Evolutionary conservation across 2,113 vertebrate genomes (phyloP), one percentile per base, ranked within the genome.

Genomic region (Salvelinus sp.): DNA sequence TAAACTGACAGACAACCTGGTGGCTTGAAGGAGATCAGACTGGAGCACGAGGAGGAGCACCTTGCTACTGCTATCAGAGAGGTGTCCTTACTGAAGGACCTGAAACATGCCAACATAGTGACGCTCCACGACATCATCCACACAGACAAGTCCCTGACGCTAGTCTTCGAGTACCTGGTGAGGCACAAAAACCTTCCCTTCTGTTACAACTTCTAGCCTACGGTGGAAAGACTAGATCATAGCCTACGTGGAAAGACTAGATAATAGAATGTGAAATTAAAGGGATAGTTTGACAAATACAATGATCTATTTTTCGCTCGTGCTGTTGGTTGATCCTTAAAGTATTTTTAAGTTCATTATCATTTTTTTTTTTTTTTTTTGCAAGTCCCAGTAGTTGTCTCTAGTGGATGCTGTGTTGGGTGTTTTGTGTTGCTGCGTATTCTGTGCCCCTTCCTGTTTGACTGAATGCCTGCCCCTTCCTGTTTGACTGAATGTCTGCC

Each of bases 91-190:
- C 89, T 98, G 87, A 98, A 98, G 95, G 96, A 98, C 87, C 92
- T 98, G 91, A 98, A 98, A 89, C 97, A 98, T 87, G 96, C 96
- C 85, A 98, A 98, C 93, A 98, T 98, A 65, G 97, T 98, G 87
- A 98, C 96, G 0, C 94, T 98, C 79, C 97, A 98, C 4, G 97
- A 98, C 84, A 98, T 98, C 87, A 91, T 98, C 83, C 97, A 98
- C 88, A 98, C 97, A 23, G 96, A 98, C 76, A 98, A 98, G 90
- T 98, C 96, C 75, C 94, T 98, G 92, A 98, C 97, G 73, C 93
- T 98, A 79, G 97, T 98, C 69, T 98, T 98, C 18, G 97, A 98
- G 68, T 98, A 98, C 89, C 90, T 98, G 96, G 97, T 98, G 93
- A 95, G 28, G 7, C 12, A 16, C 23, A 65, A 63, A 18, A 63